phyloP scores from a whole-genome alignment of 2,888 invertebrate species.

The Ornithoptera alexandrae region DNA sequence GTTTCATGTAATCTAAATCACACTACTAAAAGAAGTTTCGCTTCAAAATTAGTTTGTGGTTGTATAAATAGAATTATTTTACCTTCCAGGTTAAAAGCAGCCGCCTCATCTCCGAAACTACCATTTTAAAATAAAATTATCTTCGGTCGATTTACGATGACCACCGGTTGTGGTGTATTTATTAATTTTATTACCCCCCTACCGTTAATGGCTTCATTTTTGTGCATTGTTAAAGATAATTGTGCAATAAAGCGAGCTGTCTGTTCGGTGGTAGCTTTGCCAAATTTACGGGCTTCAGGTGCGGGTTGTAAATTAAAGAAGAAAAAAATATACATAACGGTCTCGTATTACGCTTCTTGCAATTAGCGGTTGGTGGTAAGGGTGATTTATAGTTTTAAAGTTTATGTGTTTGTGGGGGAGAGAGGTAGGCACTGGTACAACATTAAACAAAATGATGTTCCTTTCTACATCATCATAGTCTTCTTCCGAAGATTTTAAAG shows the following conservation, averaged over 20 bases:
- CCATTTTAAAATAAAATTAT: too few relatives aligned
- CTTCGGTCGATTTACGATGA: too few relatives aligned
- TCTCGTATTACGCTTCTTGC: slow-evolving; percentile 11
- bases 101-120: too few relatives aligned
- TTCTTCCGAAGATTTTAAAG: too few relatives aligned
- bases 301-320: slow-evolving; percentile 21
- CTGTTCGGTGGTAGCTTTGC: neutral
- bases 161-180: neutral
- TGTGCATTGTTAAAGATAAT: slow-evolving; percentile 25
- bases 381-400: slow-evolving; percentile 13
- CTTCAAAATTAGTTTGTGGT: too few relatives aligned
- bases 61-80: too few relatives aligned
- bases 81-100: too few relatives aligned
- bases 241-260: slow-evolving; percentile 13
- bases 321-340: slow-evolving; percentile 11
- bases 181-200: slow-evolving; percentile 6
- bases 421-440: too few relatives aligned
- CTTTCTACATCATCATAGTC: too few relatives aligned
- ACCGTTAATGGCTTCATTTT: slow-evolving; percentile 10
- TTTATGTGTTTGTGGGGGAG: neutral
- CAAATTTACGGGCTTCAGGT: slow-evolving; percentile 20
- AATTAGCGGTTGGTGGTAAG: slow-evolving; percentile 10
- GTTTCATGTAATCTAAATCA: too few relatives aligned
- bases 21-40: too few relatives aligned
- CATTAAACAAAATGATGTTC: too few relatives aligned